Conservation (phyloP, 2,113 vertebrate genomes). For the human region GRCh38 chr3:148638501-148639000, state of each 20-base stretch:
- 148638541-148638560: background rate
- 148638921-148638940: background rate
- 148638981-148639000: background rate
- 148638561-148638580: background rate
- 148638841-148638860: accelerated
- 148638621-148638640: background rate
- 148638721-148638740: background rate
- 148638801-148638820: background rate
- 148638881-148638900: background rate
- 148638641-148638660: background rate
- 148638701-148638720: background rate
- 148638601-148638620: background rate
- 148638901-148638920: background rate
- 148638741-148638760: background rate
- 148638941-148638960: background rate
- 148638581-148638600: background rate
- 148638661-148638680: background rate
- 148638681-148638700: background rate
- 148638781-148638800: background rate
- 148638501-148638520: too few relatives aligned
- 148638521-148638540: background rate
- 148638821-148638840: background rate
- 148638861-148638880: background rate
- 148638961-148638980: background rate
- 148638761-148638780: background rate